Evolutionary conservation across 2,888 invertebrate species (phyloP).

Genomic region (Xanthia icteritia): DNA sequence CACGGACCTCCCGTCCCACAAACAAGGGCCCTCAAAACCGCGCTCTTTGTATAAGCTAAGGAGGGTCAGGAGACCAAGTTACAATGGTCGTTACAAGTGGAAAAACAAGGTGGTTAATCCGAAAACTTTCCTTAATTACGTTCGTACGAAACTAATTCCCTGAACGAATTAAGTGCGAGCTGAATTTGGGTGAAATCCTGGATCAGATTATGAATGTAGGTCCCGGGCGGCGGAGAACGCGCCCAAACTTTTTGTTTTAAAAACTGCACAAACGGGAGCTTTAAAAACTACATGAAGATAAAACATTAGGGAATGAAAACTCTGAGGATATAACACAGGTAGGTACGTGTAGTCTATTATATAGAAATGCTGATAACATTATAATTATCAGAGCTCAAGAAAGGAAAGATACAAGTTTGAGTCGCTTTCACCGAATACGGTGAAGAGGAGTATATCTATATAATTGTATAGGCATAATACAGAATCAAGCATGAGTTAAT

Average conservation of each 20-base stretch:
- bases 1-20: slow-evolving; percentile 66
- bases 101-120: slow-evolving; percentile 88
- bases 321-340: slow-evolving; percentile 4
- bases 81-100: slow-evolving; percentile 77
- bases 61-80: slow-evolving; percentile 69
- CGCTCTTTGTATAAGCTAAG: slow-evolving; percentile 19
- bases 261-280: slow-evolving; percentile 59
- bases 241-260: slow-evolving; percentile 53
- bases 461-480: background rate
- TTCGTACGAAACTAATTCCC: slow-evolving; percentile 87
- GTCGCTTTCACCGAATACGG: background rate
- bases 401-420: background rate
- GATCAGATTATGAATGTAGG: slow-evolving; percentile 80
- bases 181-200: slow-evolving; percentile 83
- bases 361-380: background rate
- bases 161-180: slow-evolving; percentile 85
- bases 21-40: slow-evolving; percentile 38
- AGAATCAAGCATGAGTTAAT: background rate
- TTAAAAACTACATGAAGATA: slow-evolving; percentile 38
- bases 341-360: background rate
- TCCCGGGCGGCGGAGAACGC: slow-evolving; percentile 49
- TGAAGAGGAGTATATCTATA: background rate
- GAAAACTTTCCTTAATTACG: slow-evolving; percentile 89
- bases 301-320: slow-evolving; percentile 11
- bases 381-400: background rate